Evolutionary conservation across 2,888 invertebrate genomes (phyloP), one percentile per base, ranked within the genome.

Genomic region (Linhomoeus sp.): DNA sequence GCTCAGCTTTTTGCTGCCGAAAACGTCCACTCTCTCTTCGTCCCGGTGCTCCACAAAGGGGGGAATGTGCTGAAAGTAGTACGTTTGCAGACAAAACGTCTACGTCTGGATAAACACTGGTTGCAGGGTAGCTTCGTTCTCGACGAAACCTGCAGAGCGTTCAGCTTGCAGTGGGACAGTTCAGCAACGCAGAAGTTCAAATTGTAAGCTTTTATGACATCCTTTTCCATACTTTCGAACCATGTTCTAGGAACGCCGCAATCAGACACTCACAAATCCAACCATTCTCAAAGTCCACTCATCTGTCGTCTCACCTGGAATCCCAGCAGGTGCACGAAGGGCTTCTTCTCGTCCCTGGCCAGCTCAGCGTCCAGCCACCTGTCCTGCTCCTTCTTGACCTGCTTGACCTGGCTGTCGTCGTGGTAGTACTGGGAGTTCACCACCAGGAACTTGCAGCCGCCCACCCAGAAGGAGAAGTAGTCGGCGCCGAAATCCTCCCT

Each of bases 381-480:
- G 24, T 67, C 64, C 47, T 72, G 72, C 24, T 63, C 61, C 43
- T 52, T 2, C 24, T 36, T 37, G 12, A 52, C 43, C 47, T 49
- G 53, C 55, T 40, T 48, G 23, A 40, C 60, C 54, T 17, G 57
- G 50, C 48, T 42, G 19, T 45, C 39, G 47, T 65, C 60, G 45
- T 58, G 56, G 50, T 61, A 67, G 50, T 62, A 69, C 54, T 73
- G 72, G 0, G 70, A 67, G 56, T 73, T 73, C 2, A 72, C 51
- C 2, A 67, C 69, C 33, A 73, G 61, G 54, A 69, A 72, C 45
- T 7, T 24, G 22, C 37, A 37, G 2, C 72, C 72, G 19, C 66
- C 66, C 37, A 62, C 62, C 67, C 67, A 69, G 55, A 72, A 73
- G 1, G 66, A 63, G 54, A 68, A 73, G 53, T 64, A 72, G 54